Conservation (phyloP, 2,888 invertebrate species). For the Synergus japonicus region DNA sequence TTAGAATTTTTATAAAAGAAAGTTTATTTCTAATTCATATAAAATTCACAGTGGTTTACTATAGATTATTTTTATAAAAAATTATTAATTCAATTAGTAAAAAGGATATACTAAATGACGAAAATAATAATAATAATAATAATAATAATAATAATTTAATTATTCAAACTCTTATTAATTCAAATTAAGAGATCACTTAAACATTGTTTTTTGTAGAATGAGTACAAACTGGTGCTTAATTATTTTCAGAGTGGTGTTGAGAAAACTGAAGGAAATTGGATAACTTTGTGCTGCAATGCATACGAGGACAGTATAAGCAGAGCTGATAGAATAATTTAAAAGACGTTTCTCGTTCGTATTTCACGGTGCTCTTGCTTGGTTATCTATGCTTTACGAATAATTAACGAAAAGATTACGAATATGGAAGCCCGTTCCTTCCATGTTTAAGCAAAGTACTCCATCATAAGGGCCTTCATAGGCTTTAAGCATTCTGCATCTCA, state of each 20-base stretch:
- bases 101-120: too few species aligned
- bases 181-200: too few species aligned
- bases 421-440: conserved; percentile 3
- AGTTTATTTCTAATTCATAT: background rate
- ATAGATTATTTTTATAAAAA: too few species aligned
- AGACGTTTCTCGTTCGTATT: conserved; percentile 46
- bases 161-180: too few species aligned
- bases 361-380: conserved; percentile 35
- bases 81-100: too few species aligned
- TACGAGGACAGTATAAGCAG: conserved; percentile 47
- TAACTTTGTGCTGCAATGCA: conserved; percentile 50
- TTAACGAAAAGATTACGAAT: conserved; percentile 50
- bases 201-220: too few species aligned
- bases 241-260: conserved; percentile 9
- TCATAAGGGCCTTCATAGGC: conserved; percentile 30
- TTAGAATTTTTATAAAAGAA: conserved; percentile 14
- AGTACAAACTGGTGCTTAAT: background rate
- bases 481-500: conserved; percentile 30
- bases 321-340: conserved; percentile 54
- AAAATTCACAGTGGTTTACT: too few species aligned
- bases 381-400: conserved; percentile 54
- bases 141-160: too few species aligned
- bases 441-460: conserved; percentile 1
- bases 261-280: conserved; percentile 55
- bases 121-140: too few species aligned